Evolutionary conservation across 2,888 invertebrate genomes (phyloP).

Genomic region (Volucella inanis): DNA sequence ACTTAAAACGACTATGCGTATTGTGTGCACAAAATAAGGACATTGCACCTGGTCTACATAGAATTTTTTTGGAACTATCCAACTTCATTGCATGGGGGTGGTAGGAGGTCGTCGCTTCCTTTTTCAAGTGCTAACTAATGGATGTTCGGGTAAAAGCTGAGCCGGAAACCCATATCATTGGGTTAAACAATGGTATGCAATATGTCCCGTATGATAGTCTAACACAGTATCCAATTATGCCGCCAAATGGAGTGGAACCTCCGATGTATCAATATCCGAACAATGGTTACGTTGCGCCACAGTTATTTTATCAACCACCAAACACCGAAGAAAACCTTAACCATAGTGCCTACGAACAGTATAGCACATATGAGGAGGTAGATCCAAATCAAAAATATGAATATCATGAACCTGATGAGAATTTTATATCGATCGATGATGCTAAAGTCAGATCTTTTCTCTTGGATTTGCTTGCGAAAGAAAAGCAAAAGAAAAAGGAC

Average conservation of each 20-base stretch:
- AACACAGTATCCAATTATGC: conserved; percentile 55
- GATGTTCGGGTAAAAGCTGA: conserved; percentile 73
- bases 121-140: conserved; percentile 71
- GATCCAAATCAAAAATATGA: conserved; percentile 76
- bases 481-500: conserved; percentile 76
- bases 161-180: conserved; percentile 67
- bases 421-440: conserved; percentile 82
- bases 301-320: conserved; percentile 46
- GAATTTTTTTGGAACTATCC: conserved; percentile 30
- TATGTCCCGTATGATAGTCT: conserved; percentile 59
- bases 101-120: conserved; percentile 64
- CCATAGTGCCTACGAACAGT: conserved; percentile 57
- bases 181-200: conserved; percentile 70
- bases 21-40: not conserved
- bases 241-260: conserved; percentile 50
- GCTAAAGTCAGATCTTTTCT: conserved; percentile 80
- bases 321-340: conserved; percentile 50
- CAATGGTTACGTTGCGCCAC: conserved; percentile 60
- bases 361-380: conserved; percentile 58
- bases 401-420: conserved; percentile 81
- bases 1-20: not conserved
- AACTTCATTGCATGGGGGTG: conserved; percentile 70
- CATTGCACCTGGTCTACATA: not conserved
- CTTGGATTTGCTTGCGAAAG: conserved; percentile 79
- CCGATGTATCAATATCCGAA: conserved; percentile 49